Evolutionary conservation across 2,797 vertebrate species (phyloP).

Genomic region (Pseudocheirus occidentalis): DNA sequence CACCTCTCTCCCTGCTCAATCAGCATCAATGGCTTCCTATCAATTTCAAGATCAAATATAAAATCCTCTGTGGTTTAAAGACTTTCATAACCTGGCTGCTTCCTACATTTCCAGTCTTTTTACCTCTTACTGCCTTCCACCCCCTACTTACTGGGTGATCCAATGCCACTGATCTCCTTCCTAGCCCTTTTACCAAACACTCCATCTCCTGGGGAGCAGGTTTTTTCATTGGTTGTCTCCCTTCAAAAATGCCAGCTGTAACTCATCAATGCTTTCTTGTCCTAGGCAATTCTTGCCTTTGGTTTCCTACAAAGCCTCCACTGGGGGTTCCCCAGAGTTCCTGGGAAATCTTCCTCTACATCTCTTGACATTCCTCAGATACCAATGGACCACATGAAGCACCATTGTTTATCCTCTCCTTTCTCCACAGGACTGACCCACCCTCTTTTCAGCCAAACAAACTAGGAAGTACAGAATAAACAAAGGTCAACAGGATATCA

Average conservation of each 20-base stretch:
- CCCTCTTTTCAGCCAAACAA: background rate
- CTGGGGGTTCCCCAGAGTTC: background rate
- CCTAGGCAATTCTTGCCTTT: background rate
- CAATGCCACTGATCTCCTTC: background rate
- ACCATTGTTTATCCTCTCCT: background rate
- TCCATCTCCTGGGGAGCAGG: background rate
- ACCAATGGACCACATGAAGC: background rate
- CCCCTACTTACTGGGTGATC: background rate
- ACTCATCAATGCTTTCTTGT: background rate
- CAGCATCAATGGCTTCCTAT: background rate
- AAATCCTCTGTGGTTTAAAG: background rate
- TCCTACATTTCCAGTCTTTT: background rate
- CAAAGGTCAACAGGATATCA: background rate
- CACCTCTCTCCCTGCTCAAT: background rate
- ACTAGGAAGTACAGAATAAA: background rate
- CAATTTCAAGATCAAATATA: background rate
- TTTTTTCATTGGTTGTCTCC: background rate
- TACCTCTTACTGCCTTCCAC: background rate
- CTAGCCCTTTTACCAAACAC: background rate
- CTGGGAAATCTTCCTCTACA: background rate
- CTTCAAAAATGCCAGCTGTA: background rate
- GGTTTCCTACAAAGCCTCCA: background rate
- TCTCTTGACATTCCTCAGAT: background rate
- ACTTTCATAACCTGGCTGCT: background rate
- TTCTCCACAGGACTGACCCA: background rate